phyloP scores from a whole-genome alignment of 1,140 invertebrate genomes.

The Arctopsyche grandis region DNA sequence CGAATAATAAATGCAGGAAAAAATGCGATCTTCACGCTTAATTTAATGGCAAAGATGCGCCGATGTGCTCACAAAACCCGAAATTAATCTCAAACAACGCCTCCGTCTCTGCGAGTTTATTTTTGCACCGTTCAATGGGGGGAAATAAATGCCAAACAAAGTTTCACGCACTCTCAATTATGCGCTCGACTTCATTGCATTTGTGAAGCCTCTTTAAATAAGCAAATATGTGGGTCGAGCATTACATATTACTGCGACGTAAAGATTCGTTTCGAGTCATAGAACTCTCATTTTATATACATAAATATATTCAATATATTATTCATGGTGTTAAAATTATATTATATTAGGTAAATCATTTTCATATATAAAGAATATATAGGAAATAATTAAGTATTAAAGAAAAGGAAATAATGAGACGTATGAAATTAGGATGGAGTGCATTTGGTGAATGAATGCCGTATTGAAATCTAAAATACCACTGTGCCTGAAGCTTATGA shows the following conservation, averaged over 20 bases:
- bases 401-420: too few species aligned
- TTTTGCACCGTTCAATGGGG: conserved; percentile 27
- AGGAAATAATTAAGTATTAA: too few species aligned
- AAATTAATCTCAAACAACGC: conserved; percentile 52
- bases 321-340: too few species aligned
- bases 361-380: too few species aligned
- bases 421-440: too few species aligned
- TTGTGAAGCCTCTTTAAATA: conserved; percentile 8
- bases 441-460: too few species aligned
- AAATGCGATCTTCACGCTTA: conserved; percentile 46
- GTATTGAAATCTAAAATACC: too few species aligned
- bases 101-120: conserved; percentile 39
- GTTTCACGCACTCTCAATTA: conserved; percentile 53
- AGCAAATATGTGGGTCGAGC: neutral
- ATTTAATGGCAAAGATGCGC: conserved; percentile 36
- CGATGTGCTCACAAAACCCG: conserved; percentile 15
- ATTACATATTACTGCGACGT: neutral
- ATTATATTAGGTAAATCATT: too few species aligned
- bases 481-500: too few species aligned
- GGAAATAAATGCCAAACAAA: conserved; percentile 48
- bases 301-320: too few species aligned
- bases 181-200: conserved; percentile 40
- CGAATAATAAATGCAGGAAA: too few species aligned
- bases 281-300: neutral
- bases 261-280: neutral